These are phyloP conservation scores for Hylyphantes graminicola DNA, from an alignment of 1,140 invertebrate genomes.

Conservation along the genomic window DNA sequence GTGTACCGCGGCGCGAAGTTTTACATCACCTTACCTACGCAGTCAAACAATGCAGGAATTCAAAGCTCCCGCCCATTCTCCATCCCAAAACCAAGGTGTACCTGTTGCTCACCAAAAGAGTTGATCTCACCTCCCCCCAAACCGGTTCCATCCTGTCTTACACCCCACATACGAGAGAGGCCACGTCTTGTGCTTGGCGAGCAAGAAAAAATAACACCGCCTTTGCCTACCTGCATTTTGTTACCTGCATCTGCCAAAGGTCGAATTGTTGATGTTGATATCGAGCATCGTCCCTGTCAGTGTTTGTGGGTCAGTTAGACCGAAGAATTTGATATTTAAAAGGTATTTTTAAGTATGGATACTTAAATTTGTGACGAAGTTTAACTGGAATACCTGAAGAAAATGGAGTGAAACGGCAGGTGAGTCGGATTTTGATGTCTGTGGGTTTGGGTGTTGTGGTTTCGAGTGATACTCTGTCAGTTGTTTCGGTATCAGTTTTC, in stretches of 20 bases:
- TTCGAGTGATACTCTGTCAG: too few relatives aligned
- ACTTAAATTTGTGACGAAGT: too few relatives aligned
- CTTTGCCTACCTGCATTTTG: neutral
- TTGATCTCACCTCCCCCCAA: neutral
- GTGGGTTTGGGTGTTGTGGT: too few relatives aligned
- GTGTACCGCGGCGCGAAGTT: too few relatives aligned
- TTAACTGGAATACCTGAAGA: too few relatives aligned
- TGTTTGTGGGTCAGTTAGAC: too few relatives aligned
- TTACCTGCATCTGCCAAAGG: neutral
- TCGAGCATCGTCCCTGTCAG: neutral
- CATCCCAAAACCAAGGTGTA: neutral
- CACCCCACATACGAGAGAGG: constrained; percentile 10
- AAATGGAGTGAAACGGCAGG: too few relatives aligned
- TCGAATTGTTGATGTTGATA: neutral
- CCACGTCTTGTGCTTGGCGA: constrained; percentile 18
- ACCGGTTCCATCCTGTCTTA: constrained; percentile 20
- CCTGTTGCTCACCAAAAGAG: constrained; percentile 12
- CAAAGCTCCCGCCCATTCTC: neutral
- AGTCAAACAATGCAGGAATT: neutral
- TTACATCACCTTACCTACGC: too few relatives aligned
- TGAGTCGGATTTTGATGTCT: too few relatives aligned
- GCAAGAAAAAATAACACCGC: neutral
- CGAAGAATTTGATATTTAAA: too few relatives aligned
- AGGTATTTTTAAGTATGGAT: too few relatives aligned
- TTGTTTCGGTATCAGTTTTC: too few relatives aligned